These are phyloP conservation scores for Scortum barcoo DNA, from an alignment of 2,113 vertebrate species.

Conservation along the genomic window DNA sequence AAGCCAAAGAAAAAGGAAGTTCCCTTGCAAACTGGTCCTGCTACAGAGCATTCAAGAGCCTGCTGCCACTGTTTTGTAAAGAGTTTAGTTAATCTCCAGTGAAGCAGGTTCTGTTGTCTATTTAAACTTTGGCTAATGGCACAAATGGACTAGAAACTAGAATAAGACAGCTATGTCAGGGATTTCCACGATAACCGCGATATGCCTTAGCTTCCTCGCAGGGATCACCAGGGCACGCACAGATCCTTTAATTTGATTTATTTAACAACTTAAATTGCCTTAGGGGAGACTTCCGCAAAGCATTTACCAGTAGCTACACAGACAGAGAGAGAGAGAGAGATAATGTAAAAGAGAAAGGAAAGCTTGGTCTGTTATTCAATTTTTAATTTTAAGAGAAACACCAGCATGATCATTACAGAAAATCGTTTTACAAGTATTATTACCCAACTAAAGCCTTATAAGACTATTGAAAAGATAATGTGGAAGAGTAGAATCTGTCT, in stretches of 20 bases:
- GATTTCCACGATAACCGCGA: conserved; percentile 5
- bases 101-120: conserved; percentile 14
- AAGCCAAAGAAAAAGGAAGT: neutral
- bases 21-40: neutral
- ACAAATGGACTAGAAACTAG: conserved; percentile 14
- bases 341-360: neutral
- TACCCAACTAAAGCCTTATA: neutral
- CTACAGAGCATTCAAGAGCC: neutral
- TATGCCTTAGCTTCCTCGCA: conserved; percentile 3
- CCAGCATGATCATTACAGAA: neutral
- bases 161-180: conserved; percentile 19
- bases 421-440: too few relatives aligned
- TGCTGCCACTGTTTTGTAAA: neutral
- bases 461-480: neutral
- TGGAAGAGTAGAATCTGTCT: neutral
- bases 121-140: neutral
- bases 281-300: conserved; percentile 30
- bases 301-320: conserved; percentile 6
- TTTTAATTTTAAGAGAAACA: neutral
- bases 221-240: conserved; percentile 24
- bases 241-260: conserved; percentile 75
- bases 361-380: neutral
- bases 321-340: neutral
- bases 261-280: conserved; percentile 53
- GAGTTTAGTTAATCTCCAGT: neutral